Conservation (phyloP, 1,140 invertebrate genomes). For the Zeugodacus cucurbitae region DNA sequence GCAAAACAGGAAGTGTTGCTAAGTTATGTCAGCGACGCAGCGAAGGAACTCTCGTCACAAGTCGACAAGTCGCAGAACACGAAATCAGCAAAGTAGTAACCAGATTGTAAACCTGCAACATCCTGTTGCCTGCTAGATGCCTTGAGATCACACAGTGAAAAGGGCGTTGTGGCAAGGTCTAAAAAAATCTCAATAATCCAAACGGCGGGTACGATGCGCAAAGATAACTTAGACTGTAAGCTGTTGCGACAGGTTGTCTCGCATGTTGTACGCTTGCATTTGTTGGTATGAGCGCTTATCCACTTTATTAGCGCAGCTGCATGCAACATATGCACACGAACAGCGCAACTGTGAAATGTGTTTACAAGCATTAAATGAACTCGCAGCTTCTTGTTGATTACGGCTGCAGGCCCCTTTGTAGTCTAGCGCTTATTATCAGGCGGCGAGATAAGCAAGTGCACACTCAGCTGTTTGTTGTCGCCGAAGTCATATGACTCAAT, state of each 20-base stretch:
- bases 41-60: neutral
- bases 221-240: neutral
- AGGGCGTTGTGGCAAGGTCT: neutral
- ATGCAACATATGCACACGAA: neutral
- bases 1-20: neutral
- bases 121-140: neutral
- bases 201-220: neutral
- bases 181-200: slow-evolving; percentile 13
- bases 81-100: neutral
- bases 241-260: neutral
- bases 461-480: neutral
- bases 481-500: neutral
- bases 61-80: neutral
- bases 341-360: neutral
- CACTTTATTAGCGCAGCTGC: neutral
- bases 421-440: neutral
- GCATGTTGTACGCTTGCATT: neutral
- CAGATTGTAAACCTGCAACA: neutral
- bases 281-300: neutral
- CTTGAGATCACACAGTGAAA: neutral
- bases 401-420: neutral
- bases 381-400: neutral
- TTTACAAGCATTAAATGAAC: neutral
- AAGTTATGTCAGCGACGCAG: neutral
- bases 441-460: neutral